Percentiles rank a stretch among this genome's conserved stretches.
These are phyloP conservation scores for Lacanobia wlatinum DNA, from an alignment of 2,888 invertebrate species.

Conservation along the genomic window DNA sequence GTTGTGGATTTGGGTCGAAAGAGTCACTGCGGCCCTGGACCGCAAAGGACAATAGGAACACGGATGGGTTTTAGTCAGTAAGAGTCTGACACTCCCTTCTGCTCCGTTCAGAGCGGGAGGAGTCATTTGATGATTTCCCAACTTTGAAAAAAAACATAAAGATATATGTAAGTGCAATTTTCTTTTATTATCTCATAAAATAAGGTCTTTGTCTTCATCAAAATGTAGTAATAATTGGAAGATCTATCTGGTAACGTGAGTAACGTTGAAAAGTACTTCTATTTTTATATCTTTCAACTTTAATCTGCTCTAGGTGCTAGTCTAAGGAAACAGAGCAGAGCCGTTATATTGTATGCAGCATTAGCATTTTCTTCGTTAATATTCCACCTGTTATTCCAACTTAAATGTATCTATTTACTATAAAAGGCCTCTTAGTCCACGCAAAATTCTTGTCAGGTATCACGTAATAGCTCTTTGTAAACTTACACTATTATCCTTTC, in stretches of 20 bases:
- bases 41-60: too few species aligned
- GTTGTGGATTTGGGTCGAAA: too few species aligned
- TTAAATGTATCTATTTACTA: slow-evolving; percentile 47
- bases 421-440: slow-evolving; percentile 15
- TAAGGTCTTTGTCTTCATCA: background rate
- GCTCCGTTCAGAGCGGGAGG: too few species aligned
- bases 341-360: slow-evolving; percentile 23
- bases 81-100: too few species aligned
- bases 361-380: slow-evolving; percentile 37
- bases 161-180: too few species aligned
- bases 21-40: too few species aligned
- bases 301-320: background rate
- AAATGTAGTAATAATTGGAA: too few species aligned
- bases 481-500: slow-evolving; percentile 21
- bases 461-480: slow-evolving; percentile 34
- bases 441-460: slow-evolving; percentile 43
- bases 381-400: slow-evolving; percentile 23
- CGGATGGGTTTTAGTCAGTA: too few species aligned
- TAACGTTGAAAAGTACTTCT: background rate
- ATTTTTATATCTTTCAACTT: background rate
- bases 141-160: too few species aligned
- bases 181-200: background rate
- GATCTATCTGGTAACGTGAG: too few species aligned
- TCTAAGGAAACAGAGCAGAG: background rate
- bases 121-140: too few species aligned